Conservation (phyloP, 1,140 invertebrate genomes). For the Scaptomyza pallida region DNA sequence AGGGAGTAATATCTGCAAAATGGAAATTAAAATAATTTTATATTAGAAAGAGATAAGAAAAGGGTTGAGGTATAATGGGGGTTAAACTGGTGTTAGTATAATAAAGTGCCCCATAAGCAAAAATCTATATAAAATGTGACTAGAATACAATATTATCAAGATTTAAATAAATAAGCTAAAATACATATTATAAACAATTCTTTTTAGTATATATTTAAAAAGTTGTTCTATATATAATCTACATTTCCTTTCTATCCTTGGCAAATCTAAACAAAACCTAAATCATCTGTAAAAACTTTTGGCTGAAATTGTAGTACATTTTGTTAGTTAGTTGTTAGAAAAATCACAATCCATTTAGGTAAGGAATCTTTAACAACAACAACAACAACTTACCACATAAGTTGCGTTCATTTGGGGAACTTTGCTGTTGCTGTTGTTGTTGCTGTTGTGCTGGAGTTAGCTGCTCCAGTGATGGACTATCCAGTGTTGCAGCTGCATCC, state of each 20-base stretch:
- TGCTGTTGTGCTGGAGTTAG: constrained; percentile 37
- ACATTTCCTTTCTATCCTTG: too few relatives aligned
- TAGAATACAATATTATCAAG: too few relatives aligned
- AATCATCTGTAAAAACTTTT: constrained; percentile 6
- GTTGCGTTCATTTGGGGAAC: constrained; percentile 78
- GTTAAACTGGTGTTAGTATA: too few relatives aligned
- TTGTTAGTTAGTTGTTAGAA: constrained; percentile 1
- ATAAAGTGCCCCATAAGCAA: too few relatives aligned
- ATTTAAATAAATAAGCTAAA: too few relatives aligned
- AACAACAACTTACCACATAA: constrained; percentile 58
- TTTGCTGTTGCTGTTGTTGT: constrained; percentile 58
- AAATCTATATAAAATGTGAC: too few relatives aligned
- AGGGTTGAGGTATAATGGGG: too few relatives aligned
- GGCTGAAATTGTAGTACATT: constrained; percentile 9
- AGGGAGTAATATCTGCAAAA: constrained; percentile 73
- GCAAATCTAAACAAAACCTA: neutral
- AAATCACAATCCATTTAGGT: neutral
- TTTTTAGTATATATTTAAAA: too few relatives aligned
- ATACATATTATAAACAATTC: too few relatives aligned
- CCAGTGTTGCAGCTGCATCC: neutral
- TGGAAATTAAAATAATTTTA: neutral
- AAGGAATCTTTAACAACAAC: neutral
- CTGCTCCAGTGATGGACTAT: constrained; percentile 35
- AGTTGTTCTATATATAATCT: too few relatives aligned
- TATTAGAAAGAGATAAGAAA: neutral